Evolutionary conservation across 2,888 invertebrate species (phyloP), one percentile per base, ranked within the genome.

Genomic region (Nudaria mundana): DNA sequence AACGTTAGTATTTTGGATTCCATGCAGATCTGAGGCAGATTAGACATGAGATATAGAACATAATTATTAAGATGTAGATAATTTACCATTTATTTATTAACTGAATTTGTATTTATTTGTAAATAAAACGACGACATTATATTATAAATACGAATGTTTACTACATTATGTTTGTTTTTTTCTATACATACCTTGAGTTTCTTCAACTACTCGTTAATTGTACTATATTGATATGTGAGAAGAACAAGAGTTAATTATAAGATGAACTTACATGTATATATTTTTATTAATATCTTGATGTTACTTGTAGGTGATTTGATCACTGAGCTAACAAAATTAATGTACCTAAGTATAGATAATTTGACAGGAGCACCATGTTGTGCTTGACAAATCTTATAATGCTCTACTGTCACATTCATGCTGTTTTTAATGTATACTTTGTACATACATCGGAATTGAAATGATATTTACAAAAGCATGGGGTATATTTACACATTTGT

Each of bases 81-180:
- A 86, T 85, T 87, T 88, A 88, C 88, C 88, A 88, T 86, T 87
- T 88, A 88, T 88, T 88, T 88, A 88, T 88, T 88, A 88, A 88
- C 89, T 86, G 86, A 88, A 88, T 88, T 88, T 88, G 88, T 88
- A 88, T 88, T 88, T 88, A 88, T 88, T 88, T 88, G 88, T 88
- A 88, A 87, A 88, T 88, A 88, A 88, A 88, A 85, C 81, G 75
- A 86, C 81, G 81, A 83, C 82, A 86, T 81, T 84, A 86, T 88
- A 85, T 85, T 87, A 88, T 85, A 88, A 86, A 87, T 87, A 85
- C 87, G 85, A 88, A 88, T 88, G 88, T 87, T 88, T 88, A 88
- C 83, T 87, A 88, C 80, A 81, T 76, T 75, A 75, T 76, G 77
- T 71, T 84, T 79, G 81, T 86, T 88, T 87, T 81, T 80, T 76